Conservation (phyloP, 2,797 vertebrate genomes). For the Telmatherina bonti region DNA sequence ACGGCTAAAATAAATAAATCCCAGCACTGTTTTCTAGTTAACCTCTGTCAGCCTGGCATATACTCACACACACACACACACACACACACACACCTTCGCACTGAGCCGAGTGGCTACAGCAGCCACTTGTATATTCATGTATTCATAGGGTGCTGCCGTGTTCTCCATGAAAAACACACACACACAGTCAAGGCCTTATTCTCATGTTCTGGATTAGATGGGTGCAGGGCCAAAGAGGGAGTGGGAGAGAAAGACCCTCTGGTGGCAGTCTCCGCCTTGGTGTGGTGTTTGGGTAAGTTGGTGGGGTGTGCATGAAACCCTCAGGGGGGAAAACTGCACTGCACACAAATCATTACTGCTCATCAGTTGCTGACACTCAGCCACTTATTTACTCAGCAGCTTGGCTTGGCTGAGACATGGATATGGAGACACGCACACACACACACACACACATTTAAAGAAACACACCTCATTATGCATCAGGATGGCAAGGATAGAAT, state of each 20-base stretch:
- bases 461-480: slow-evolving; percentile 51
- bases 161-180: slow-evolving; percentile 63
- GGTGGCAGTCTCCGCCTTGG: slow-evolving; percentile 42
- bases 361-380: slow-evolving; percentile 76
- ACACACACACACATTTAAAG: too few species aligned
- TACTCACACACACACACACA: slow-evolving; percentile 5
- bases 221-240: slow-evolving; percentile 62
- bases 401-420: slow-evolving; percentile 34
- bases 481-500: slow-evolving; percentile 14
- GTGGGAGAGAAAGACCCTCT: slow-evolving; percentile 60
- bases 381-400: slow-evolving; percentile 69
- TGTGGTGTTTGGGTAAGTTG: slow-evolving; percentile 31
- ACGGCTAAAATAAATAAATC: slow-evolving; percentile 49
- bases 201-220: slow-evolving; percentile 74
- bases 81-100: slow-evolving; percentile 17
- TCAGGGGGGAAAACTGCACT: slow-evolving; percentile 58
- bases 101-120: slow-evolving; percentile 43
- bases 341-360: slow-evolving; percentile 82
- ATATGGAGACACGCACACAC: slow-evolving; percentile 6
- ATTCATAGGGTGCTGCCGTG: slow-evolving; percentile 69
- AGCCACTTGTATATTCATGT: slow-evolving; percentile 79
- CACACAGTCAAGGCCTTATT: slow-evolving; percentile 58
- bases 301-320: slow-evolving; percentile 44
- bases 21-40: slow-evolving; percentile 59
- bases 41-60: slow-evolving; percentile 48